Percentiles rank a stretch among this genome's conserved stretches.
Evolutionary conservation across 53 echinoderm and acorn worm genomes (phyloP).

Genomic region (Stichopus horrens): DNA sequence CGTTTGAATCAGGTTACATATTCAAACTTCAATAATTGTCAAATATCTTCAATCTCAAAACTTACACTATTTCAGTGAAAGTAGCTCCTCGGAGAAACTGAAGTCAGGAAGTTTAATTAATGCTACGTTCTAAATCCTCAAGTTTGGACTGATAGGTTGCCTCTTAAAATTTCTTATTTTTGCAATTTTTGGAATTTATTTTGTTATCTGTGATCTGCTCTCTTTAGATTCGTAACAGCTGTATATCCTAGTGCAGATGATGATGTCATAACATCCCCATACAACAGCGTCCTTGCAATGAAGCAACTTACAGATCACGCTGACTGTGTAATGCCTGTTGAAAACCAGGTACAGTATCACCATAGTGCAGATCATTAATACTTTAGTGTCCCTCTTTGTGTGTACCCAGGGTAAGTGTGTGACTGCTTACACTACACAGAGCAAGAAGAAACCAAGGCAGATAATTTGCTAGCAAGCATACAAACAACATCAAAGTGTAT

Average conservation of each 20-base stretch:
- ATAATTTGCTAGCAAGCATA: too few species aligned
- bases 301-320: constrained; percentile 88
- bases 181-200: neutral
- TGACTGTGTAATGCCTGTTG: constrained; percentile 91
- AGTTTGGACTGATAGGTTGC: too few species aligned
- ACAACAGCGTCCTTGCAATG: constrained; percentile 96
- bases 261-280: constrained; percentile 88
- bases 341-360: constrained; percentile 78
- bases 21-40: neutral
- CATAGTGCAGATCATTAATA: neutral
- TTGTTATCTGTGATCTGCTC: neutral
- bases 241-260: constrained; percentile 79
- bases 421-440: too few species aligned
- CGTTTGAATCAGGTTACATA: too few species aligned
- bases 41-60: neutral
- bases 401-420: too few species aligned
- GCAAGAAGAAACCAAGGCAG: too few species aligned
- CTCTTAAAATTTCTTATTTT: neutral
- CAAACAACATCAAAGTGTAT: too few species aligned
- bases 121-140: neutral
- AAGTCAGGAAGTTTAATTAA: neutral
- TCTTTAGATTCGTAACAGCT: constrained; percentile 67
- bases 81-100: neutral
- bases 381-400: too few species aligned
- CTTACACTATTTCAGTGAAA: neutral